A percentile compares a stretch with the other conserved stretches of the same genome.
These are phyloP conservation scores for Spilosoma lubricipeda DNA, from an alignment of 2,888 invertebrate species.

Conservation along the genomic window DNA sequence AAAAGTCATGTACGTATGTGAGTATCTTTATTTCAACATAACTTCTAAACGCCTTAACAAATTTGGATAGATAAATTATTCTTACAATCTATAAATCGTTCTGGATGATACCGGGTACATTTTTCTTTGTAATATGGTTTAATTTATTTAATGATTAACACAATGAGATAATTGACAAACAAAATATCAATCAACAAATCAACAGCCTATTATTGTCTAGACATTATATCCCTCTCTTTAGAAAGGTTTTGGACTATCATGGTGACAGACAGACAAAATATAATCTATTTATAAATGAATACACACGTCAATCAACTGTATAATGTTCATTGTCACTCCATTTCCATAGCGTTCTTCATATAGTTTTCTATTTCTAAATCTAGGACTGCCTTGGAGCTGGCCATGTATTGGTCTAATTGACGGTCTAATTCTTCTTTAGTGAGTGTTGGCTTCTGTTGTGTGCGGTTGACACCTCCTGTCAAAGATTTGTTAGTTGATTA, in stretches of 20 bases:
- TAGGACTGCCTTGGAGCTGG: conserved; percentile 86
- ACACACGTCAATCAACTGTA: conserved; percentile 12
- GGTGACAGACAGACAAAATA: background rate
- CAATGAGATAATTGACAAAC: background rate
- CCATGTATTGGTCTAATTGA: conserved; percentile 91
- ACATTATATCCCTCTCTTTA: background rate
- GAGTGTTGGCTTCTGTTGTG: conserved; percentile 51
- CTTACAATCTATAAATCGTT: background rate
- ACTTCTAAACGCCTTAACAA: background rate
- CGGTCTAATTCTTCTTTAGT: conserved; percentile 88
- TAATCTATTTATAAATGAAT: conserved; percentile 18
- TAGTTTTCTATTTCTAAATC: conserved; percentile 87
- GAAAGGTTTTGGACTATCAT: background rate
- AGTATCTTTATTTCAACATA: background rate
- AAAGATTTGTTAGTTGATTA: background rate
- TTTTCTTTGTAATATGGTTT: background rate
- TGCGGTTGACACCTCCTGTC: conserved; percentile 59
- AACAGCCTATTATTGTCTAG: no score
- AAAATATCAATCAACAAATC: background rate
- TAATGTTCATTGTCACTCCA: conserved; percentile 34
- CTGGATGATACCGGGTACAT: background rate
- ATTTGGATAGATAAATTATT: background rate
- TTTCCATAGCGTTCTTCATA: conserved; percentile 71
- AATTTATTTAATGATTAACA: background rate
- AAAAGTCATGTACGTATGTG: background rate